Percentiles rank a stretch among this genome's conserved stretches.
Conservation (phyloP, 1,140 invertebrate species). For the Popillia japonica region DNA sequence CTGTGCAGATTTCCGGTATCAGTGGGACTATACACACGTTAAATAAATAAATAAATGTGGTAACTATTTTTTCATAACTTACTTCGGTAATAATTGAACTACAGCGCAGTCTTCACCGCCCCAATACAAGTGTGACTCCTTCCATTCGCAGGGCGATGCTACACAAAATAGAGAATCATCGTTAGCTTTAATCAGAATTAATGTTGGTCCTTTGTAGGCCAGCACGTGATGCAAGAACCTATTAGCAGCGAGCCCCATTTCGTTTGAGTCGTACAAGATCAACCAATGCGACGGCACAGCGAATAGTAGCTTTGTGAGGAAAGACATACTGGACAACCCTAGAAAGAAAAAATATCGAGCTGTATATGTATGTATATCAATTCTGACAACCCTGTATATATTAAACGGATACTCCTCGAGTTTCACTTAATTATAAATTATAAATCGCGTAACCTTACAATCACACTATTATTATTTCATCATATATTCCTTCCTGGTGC, state of each 20-base stretch:
- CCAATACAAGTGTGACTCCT: slow-evolving; percentile 84
- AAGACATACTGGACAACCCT: slow-evolving; percentile 64
- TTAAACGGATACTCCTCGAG: no score
- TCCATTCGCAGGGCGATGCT: slow-evolving; percentile 83
- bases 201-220: slow-evolving; percentile 83
- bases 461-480: no score
- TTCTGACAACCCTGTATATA: no score
- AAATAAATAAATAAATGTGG: no score
- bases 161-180: slow-evolving; percentile 79
- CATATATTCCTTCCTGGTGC: no score
- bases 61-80: slow-evolving; percentile 52
- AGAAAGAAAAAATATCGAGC: no score
- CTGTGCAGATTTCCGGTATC: no score
- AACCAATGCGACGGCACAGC: slow-evolving; percentile 82
- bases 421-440: no score
- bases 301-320: slow-evolving; percentile 71
- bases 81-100: slow-evolving; percentile 82
- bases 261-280: slow-evolving; percentile 81
- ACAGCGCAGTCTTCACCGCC: slow-evolving; percentile 80
- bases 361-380: no score
- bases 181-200: slow-evolving; percentile 76
- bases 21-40: no score
- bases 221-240: slow-evolving; percentile 88
- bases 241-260: slow-evolving; percentile 86
- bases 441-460: no score